Evolutionary conservation across 2,113 vertebrate genomes (phyloP).

Genomic region (Puffinus mauretanicus): DNA sequence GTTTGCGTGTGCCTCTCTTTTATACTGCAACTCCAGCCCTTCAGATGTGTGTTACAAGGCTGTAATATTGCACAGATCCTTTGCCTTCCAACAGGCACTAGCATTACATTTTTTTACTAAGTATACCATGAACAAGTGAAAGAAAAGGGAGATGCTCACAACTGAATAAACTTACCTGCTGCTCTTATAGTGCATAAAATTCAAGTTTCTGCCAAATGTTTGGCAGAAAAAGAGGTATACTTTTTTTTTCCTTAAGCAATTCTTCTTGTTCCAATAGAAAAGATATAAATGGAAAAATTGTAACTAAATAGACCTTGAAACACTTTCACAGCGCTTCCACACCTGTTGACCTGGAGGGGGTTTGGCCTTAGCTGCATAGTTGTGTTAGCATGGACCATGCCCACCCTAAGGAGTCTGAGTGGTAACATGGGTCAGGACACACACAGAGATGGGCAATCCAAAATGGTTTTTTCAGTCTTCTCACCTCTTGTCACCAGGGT

Average conservation of each 20-base stretch:
- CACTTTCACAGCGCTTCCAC: background rate
- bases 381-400: background rate
- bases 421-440: background rate
- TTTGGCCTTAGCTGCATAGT: background rate
- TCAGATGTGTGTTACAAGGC: conserved; percentile 23
- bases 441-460: background rate
- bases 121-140: background rate
- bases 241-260: background rate
- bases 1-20: conserved; percentile 40
- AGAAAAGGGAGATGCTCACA: background rate
- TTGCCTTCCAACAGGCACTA: background rate
- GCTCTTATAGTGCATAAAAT: background rate
- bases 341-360: background rate
- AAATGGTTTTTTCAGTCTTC: background rate
- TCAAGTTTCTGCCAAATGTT: background rate
- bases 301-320: background rate
- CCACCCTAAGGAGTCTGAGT: background rate
- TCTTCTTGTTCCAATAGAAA: background rate
- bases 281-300: background rate
- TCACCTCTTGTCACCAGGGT: background rate
- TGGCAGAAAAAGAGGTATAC: background rate
- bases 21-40: conserved; percentile 5
- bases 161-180: background rate
- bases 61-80: background rate
- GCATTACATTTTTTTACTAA: background rate